phyloP scores from a whole-genome alignment of 2,797 vertebrate species.

The Bradypodion pumilum region DNA sequence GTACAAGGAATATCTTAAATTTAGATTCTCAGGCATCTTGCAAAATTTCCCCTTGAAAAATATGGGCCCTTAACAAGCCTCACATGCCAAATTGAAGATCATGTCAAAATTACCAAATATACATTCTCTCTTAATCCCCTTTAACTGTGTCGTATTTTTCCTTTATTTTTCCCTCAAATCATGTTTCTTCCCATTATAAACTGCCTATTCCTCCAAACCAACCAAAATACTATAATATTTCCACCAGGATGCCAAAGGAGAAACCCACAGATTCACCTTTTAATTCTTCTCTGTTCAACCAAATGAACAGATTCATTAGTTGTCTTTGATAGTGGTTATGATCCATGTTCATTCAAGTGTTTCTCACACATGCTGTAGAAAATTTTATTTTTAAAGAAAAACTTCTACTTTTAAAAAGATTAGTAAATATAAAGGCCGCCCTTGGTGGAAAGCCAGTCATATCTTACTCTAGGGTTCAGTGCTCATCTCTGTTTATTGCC shows the following conservation, averaged over 20 bases:
- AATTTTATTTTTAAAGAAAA: background rate
- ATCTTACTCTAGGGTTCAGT: too few relatives aligned
- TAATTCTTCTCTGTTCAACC: background rate
- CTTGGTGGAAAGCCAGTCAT: too few relatives aligned
- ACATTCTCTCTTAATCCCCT: background rate
- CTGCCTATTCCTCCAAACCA: background rate
- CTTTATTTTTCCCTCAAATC: background rate
- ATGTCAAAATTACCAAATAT: background rate
- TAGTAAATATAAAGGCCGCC: too few relatives aligned
- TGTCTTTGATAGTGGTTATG: slow-evolving; percentile 11
- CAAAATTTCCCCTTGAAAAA: background rate
- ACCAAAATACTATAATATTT: background rate
- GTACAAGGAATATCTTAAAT: background rate
- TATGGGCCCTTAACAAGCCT: background rate
- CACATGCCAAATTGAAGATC: background rate
- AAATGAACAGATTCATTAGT: slow-evolving; percentile 11
- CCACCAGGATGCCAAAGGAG: slow-evolving; percentile 2
- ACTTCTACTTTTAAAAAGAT: too few relatives aligned
- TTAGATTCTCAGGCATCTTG: background rate
- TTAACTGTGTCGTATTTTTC: background rate
- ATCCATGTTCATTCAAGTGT: background rate
- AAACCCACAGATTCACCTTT: background rate
- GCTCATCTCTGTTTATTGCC: too few relatives aligned
- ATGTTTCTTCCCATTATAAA: background rate
- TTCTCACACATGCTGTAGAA: background rate